phyloP scores from a whole-genome alignment of 2,888 invertebrate genomes.

The Mayetiola destructor region DNA sequence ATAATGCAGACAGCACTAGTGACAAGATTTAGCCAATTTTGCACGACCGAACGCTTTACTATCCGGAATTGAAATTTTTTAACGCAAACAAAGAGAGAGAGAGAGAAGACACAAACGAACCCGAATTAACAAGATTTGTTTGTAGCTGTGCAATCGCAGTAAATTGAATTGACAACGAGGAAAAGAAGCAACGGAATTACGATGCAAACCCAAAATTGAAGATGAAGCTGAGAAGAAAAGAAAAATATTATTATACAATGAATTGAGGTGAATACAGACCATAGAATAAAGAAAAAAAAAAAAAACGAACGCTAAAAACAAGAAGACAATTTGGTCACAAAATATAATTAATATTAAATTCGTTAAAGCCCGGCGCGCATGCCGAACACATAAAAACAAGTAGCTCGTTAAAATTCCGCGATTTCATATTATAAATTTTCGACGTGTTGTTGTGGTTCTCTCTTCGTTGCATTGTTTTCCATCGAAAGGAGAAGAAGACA shows the following conservation, averaged over 20 bases:
- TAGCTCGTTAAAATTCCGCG: constrained; percentile 29
- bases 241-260: no score
- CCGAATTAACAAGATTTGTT: no score
- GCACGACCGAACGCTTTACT: no score
- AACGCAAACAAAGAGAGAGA: background rate
- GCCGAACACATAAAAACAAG: constrained; percentile 25
- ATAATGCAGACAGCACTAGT: background rate
- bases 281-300: background rate
- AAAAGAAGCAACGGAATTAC: background rate
- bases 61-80: no score
- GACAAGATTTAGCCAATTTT: no score
- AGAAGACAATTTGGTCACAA: constrained; percentile 9
- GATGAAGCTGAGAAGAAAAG: background rate
- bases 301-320: background rate
- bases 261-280: no score
- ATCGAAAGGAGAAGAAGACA: no score
- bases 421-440: constrained; percentile 16
- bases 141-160: background rate
- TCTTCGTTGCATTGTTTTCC: background rate
- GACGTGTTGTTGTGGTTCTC: constrained; percentile 3
- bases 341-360: constrained; percentile 13
- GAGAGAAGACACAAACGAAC: background rate
- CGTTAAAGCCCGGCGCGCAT: constrained; percentile 17
- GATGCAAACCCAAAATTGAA: no score
- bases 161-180: background rate